Conservation (phyloP, 1,140 invertebrate genomes). For the Drosophila funebris region DNA sequence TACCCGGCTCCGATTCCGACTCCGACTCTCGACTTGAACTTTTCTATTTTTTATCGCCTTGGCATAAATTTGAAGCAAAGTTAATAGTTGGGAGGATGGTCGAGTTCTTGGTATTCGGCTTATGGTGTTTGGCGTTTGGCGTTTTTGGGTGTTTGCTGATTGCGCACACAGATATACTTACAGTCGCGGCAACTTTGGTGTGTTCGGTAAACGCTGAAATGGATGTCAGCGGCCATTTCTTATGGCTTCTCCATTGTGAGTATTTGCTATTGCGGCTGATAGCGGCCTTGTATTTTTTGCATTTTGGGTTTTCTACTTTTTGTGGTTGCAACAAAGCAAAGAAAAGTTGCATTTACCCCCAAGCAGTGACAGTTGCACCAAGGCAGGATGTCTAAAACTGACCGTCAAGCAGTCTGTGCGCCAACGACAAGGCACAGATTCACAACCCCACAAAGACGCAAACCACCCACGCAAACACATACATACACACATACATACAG, state of each 20-base stretch:
- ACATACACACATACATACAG: slow-evolving; percentile 18
- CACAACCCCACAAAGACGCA: not conserved
- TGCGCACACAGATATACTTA: slow-evolving; percentile 67
- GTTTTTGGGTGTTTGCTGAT: slow-evolving; percentile 11
- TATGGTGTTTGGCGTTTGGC: slow-evolving; percentile 6
- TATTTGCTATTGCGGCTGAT: slow-evolving; percentile 37
- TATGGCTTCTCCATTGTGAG: slow-evolving; percentile 11
- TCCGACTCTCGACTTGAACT: slow-evolving; percentile 16
- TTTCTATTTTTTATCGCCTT: slow-evolving; percentile 50
- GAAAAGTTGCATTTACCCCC: too few relatives aligned
- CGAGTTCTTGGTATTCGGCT: slow-evolving; percentile 20
- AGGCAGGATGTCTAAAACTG: slow-evolving; percentile 1
- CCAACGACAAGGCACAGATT: slow-evolving; percentile 3
- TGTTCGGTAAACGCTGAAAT: slow-evolving; percentile 42
- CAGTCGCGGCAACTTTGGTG: slow-evolving; percentile 60
- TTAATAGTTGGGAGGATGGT: slow-evolving; percentile 19
- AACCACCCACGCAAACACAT: slow-evolving; percentile 40
- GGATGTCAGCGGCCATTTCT: slow-evolving; percentile 60
- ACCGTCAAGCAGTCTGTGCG: slow-evolving; percentile 9
- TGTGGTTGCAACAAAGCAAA: slow-evolving; percentile 10
- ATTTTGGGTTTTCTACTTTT: slow-evolving; percentile 58
- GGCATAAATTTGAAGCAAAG: slow-evolving; percentile 68
- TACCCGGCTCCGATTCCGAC: not conserved
- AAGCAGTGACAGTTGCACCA: not conserved
- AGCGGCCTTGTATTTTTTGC: slow-evolving; percentile 57